Conservation (phyloP, 2,888 invertebrate species). For the Drosophila phalerata region DNA sequence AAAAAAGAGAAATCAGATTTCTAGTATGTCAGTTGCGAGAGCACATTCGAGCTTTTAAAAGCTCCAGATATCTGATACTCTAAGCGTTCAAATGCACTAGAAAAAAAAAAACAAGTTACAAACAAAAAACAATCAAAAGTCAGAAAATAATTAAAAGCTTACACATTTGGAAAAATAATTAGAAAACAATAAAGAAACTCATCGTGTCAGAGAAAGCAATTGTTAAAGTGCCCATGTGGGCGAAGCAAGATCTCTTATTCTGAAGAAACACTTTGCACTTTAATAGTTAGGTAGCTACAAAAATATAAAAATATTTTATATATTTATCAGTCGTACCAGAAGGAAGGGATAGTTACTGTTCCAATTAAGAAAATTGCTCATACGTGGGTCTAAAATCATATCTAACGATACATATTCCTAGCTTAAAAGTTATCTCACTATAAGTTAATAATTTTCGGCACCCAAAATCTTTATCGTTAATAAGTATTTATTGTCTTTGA, state of each 20-base stretch:
- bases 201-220: conserved; percentile 2
- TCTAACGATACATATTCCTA: no score
- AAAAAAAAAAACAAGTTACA: not conserved
- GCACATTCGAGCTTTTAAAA: not conserved
- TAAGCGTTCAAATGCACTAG: not conserved
- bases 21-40: not conserved
- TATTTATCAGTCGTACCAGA: no score
- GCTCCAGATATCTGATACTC: not conserved
- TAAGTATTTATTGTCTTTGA: no score
- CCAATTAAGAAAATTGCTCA: no score
- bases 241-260: not conserved
- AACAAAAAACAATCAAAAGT: not conserved
- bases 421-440: no score
- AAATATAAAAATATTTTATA: no score
- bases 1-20: conserved; percentile 1
- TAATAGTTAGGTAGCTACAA: no score
- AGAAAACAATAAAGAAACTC: not conserved
- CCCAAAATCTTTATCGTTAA: no score
- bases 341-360: no score
- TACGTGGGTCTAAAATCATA: no score
- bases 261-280: no score
- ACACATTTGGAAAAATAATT: not conserved
- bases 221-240: conserved; percentile 7
- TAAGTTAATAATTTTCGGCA: no score
- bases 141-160: not conserved